Percentiles rank a stretch among this genome's conserved stretches.
Evolutionary conservation across 2,797 vertebrate species (phyloP).

Genomic region (Coranthus polyacanthus): DNA sequence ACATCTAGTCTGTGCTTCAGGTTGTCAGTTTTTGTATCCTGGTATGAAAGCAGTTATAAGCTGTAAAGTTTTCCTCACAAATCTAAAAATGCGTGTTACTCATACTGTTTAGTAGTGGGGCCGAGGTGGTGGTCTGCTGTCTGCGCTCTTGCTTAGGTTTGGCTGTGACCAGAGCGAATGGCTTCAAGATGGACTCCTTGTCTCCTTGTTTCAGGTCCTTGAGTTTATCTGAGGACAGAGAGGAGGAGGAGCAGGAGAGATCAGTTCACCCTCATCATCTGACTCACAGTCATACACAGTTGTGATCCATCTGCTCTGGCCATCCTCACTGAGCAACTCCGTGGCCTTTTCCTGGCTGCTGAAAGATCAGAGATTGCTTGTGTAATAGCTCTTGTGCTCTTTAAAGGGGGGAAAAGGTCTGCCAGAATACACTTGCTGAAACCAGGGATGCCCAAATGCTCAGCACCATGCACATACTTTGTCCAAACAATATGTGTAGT

Average conservation of each 20-base stretch:
- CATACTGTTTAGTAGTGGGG: constrained; percentile 75
- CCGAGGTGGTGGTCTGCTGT: constrained; percentile 70
- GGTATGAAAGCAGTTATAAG: background rate
- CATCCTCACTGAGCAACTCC: constrained; percentile 62
- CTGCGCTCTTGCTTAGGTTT: constrained; percentile 79
- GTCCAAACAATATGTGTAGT: constrained; percentile 6
- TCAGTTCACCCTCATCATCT: constrained; percentile 67
- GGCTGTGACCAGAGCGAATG: constrained; percentile 72
- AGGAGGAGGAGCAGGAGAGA: constrained; percentile 50
- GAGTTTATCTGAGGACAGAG: constrained; percentile 81
- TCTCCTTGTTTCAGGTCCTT: constrained; percentile 76
- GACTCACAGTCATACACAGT: constrained; percentile 72
- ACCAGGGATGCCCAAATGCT: constrained; percentile 53
- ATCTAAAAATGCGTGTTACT: constrained; percentile 13
- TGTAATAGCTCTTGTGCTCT: constrained; percentile 51
- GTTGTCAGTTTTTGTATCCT: background rate
- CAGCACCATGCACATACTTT: constrained; percentile 15
- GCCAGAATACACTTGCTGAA: constrained; percentile 51
- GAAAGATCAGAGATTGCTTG: constrained; percentile 56
- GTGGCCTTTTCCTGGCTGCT: constrained; percentile 64
- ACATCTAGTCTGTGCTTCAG: background rate
- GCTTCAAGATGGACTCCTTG: constrained; percentile 80
- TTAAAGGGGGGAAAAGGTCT: constrained; percentile 40
- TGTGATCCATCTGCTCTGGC: constrained; percentile 80
- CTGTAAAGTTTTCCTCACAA: background rate